phyloP scores from a whole-genome alignment of 2,888 invertebrate genomes.

The Spicauda simplicius region DNA sequence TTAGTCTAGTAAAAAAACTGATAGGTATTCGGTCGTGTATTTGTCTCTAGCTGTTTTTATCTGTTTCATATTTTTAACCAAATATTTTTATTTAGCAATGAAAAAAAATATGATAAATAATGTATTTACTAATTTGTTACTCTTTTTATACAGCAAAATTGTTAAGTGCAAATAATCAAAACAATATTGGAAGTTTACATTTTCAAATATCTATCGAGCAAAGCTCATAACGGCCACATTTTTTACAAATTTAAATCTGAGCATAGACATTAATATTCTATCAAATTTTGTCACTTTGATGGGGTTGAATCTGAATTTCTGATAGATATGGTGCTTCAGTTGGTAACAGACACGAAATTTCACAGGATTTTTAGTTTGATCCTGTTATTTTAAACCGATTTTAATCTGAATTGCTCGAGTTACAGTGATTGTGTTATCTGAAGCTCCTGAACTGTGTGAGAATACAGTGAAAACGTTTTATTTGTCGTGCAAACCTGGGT shows the following conservation, averaged over 20 bases:
- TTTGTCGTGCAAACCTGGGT: conserved; percentile 27
- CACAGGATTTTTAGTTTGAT: conserved; percentile 58
- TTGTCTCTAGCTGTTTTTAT: no score
- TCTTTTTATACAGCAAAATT: no score
- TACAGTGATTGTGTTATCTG: conserved; percentile 37
- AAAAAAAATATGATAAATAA: no score
- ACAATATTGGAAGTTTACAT: no score
- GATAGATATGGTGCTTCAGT: conserved; percentile 64
- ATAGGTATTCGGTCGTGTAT: no score
- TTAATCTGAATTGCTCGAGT: conserved; percentile 33
- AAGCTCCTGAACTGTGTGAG: conserved; percentile 38
- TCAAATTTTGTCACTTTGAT: conserved; percentile 72
- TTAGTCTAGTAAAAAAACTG: no score
- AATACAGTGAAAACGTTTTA: conserved; percentile 32
- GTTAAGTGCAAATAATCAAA: no score
- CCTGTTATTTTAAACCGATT: conserved; percentile 36
- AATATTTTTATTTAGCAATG: no score
- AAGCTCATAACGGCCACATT: conserved; percentile 53
- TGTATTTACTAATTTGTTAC: no score
- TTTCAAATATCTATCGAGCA: neutral
- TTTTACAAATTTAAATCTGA: conserved; percentile 63
- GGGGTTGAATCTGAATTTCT: conserved; percentile 60
- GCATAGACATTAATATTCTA: conserved; percentile 67
- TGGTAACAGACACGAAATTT: conserved; percentile 72
- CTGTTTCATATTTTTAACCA: no score